These are phyloP conservation scores for Eunapius fragilis DNA, from an alignment of 37 sponge, comb jelly and placozoan genomes.

Conservation along the genomic window DNA sequence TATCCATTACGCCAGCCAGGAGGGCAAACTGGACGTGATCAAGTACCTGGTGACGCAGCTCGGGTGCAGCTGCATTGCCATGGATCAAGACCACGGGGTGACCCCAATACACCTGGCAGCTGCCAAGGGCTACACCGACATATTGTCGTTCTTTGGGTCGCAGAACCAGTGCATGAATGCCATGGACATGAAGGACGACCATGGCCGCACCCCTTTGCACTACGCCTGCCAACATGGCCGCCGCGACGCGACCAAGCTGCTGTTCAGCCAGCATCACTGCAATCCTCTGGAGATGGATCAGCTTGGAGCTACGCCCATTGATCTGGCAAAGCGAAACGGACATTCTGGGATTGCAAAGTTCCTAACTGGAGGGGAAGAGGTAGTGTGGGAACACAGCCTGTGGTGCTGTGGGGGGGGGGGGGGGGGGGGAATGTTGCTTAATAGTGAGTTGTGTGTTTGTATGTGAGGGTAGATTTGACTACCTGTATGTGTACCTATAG, in stretches of 20 bases:
- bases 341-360: slow-evolving; percentile 37
- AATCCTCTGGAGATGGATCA: slow-evolving; percentile 14
- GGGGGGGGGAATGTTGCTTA: too few species aligned
- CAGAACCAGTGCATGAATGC: slow-evolving; percentile 9
- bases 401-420: too few species aligned
- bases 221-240: slow-evolving; percentile 70
- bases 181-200: slow-evolving; percentile 34
- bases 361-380: not conserved
- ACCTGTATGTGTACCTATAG: too few species aligned
- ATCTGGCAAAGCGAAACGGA: slow-evolving; percentile 59
- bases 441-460: too few species aligned
- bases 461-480: too few species aligned
- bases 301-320: slow-evolving; percentile 46
- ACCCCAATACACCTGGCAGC: slow-evolving; percentile 52
- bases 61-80: not conserved
- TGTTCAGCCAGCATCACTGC: slow-evolving; percentile 9
- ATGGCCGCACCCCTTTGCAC: slow-evolving; percentile 71
- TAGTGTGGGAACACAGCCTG: too few species aligned
- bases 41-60: slow-evolving; percentile 34
- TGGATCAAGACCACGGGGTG: slow-evolving; percentile 17
- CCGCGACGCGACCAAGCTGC: slow-evolving; percentile 48
- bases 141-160: slow-evolving; percentile 23
- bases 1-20: slow-evolving; percentile 66
- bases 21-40: slow-evolving; percentile 73
- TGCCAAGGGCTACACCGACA: slow-evolving; percentile 31